Evolutionary conservation across 2,888 invertebrate genomes (phyloP), one percentile per base, ranked within the genome.

Genomic region (Altica lythri): DNA sequence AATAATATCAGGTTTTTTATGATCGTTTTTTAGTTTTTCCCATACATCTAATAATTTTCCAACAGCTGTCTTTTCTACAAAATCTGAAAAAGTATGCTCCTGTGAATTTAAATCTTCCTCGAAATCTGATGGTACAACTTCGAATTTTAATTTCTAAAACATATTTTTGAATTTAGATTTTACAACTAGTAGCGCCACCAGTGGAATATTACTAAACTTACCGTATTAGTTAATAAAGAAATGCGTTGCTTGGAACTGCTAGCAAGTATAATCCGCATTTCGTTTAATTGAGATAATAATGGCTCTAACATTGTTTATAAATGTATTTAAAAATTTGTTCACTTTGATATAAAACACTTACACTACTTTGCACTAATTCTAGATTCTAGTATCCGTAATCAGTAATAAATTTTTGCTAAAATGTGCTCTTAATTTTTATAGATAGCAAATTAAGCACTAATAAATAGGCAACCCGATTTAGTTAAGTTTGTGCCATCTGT

Each of bases 181-280:
- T n/a, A n/a, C n/a, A n/a, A n/a, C n/a, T n/a, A n/a, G n/a, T n/a
- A n/a, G n/a, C n/a, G n/a, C n/a, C n/a, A n/a, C n/a, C n/a, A n/a
- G n/a, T n/a, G n/a, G n/a, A n/a, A n/a, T n/a, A n/a, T n/a, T n/a
- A n/a, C n/a, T n/a, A n/a, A n/a, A 75, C 81, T 81, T 81, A 92
- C 92, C 75, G 92, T 82, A 72, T 84, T 86, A 72, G 86, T 80
- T 6, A 97, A 79, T 48, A 97, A 82, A 73, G 89, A 86, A 72
- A 86, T 86, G 59, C 97, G 81, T 69, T 95, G 83, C 1, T 94
- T 91, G 2, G 96, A 96, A 6, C 88, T 84, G 77, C 95, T 95
- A 0, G 95, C 96, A 53, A 97, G 79, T 59, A 97, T 79, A 57
- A 92, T 81, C 61, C 84, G 81, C 72, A 89, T 85, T 35, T 80